A percentile compares a stretch with the other conserved stretches of the same genome.
phyloP scores from a whole-genome alignment of 2,888 invertebrate species.

The Drosophila glabriapex region DNA sequence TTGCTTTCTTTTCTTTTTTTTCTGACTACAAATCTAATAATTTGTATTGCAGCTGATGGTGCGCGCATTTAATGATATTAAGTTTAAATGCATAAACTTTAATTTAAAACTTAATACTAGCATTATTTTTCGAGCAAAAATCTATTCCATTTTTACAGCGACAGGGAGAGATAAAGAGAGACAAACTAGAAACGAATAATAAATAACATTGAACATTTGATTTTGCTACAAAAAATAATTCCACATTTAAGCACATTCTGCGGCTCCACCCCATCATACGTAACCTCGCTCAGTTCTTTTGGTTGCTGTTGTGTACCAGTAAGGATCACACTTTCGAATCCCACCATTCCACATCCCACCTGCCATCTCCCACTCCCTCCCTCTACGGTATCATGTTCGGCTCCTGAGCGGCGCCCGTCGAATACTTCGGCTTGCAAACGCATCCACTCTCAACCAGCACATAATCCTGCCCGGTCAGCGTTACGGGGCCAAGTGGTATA shows the following conservation, averaged over 20 bases:
- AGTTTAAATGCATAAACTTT: slow-evolving; percentile 56
- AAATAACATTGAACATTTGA: slow-evolving; percentile 76
- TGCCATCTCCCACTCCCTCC: not conserved
- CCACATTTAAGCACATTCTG: slow-evolving; percentile 63
- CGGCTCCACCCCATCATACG: slow-evolving; percentile 43
- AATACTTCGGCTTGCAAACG: slow-evolving; percentile 90
- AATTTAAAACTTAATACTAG: slow-evolving; percentile 66
- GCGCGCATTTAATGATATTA: slow-evolving; percentile 35
- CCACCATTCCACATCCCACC: slow-evolving; percentile 2
- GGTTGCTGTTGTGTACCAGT: slow-evolving; percentile 73
- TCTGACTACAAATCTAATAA: slow-evolving; percentile 55
- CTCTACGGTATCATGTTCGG: slow-evolving; percentile 85
- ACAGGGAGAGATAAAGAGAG: slow-evolving; percentile 34
- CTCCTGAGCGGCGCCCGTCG: slow-evolving; percentile 85
- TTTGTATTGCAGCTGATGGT: slow-evolving; percentile 25
- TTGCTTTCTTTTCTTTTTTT: slow-evolving; percentile 14
- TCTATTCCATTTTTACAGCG: slow-evolving; percentile 64
- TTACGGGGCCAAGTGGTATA: slow-evolving; percentile 95
- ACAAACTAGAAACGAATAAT: slow-evolving; percentile 45
- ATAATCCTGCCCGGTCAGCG: slow-evolving; percentile 96
- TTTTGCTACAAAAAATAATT: slow-evolving; percentile 81
- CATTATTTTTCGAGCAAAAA: slow-evolving; percentile 79
- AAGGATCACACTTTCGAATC: slow-evolving; percentile 39
- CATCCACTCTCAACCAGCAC: slow-evolving; percentile 98
- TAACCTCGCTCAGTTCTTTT: slow-evolving; percentile 80